phyloP scores from a whole-genome alignment of 2,888 invertebrate genomes.

The Melanostoma scalare region DNA sequence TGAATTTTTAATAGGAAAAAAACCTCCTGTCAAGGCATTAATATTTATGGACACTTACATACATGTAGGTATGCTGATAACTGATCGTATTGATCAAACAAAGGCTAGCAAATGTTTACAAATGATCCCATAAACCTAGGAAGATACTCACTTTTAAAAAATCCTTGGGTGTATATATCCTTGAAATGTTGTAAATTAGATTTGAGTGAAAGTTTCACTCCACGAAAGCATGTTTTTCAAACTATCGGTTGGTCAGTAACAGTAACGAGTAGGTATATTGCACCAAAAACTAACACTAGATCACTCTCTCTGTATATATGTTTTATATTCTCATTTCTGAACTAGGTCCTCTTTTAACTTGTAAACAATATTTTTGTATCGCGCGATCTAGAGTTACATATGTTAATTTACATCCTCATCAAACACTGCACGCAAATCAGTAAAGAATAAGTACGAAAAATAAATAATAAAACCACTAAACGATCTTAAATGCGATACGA shows the following conservation, averaged over 20 bases:
- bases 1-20: conserved; percentile 50
- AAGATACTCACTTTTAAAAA: conserved; percentile 58
- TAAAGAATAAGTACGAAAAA: conserved; percentile 29
- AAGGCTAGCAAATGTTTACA: conserved; percentile 41
- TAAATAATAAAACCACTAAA: conserved; percentile 60
- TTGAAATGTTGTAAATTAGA: conserved; percentile 51
- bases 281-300: neutral
- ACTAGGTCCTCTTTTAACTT: conserved; percentile 31
- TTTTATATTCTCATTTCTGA: neutral
- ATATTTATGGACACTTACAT: conserved; percentile 52
- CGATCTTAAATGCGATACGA: conserved; percentile 53
- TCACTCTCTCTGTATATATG: neutral
- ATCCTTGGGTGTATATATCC: conserved; percentile 45
- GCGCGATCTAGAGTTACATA: conserved; percentile 55
- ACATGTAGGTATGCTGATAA: conserved; percentile 27
- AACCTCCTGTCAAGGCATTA: conserved; percentile 53
- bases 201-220: conserved; percentile 52
- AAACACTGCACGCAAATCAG: conserved; percentile 33
- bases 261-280: neutral
- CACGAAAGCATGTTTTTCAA: conserved; percentile 48
- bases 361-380: conserved; percentile 58
- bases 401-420: conserved; percentile 56
- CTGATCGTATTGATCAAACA: conserved; percentile 21
- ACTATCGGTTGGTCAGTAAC: conserved; percentile 1
- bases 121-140: conserved; percentile 49